phyloP scores from a whole-genome alignment of 2,113 vertebrate genomes.

The Misgurnus anguillicaudatus region DNA sequence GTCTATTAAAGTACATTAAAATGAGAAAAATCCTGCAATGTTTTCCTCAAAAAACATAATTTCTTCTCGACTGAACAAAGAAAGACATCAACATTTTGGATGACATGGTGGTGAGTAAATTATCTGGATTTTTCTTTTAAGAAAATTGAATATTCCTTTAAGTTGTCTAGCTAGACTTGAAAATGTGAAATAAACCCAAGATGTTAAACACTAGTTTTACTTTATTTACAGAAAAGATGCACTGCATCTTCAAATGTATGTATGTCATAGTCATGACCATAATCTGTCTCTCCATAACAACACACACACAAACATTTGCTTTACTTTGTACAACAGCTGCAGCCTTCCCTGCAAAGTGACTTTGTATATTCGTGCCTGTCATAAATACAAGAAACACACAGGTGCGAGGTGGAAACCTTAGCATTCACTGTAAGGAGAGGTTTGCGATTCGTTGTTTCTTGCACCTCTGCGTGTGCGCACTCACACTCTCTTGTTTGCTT shows the following conservation, averaged over 20 bases:
- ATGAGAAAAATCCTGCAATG: too few relatives aligned
- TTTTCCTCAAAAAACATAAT: too few relatives aligned
- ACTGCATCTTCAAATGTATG: background rate
- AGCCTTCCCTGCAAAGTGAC: conserved; percentile 4
- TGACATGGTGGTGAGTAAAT: too few relatives aligned
- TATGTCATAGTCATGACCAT: background rate
- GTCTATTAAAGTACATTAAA: too few relatives aligned
- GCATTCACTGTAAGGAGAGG: conserved; percentile 11
- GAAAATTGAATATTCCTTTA: too few relatives aligned
- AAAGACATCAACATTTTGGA: too few relatives aligned
- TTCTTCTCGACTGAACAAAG: too few relatives aligned
- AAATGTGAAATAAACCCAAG: too few relatives aligned
- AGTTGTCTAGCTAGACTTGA: too few relatives aligned
- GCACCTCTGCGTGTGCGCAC: background rate
- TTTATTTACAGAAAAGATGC: background rate
- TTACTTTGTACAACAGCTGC: background rate
- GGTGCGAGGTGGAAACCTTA: conserved; percentile 14
- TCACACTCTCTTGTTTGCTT: conserved; percentile 22
- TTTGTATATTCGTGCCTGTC: conserved; percentile 21
- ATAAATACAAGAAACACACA: conserved; percentile 1
- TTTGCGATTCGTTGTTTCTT: conserved; percentile 21
- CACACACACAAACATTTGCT: background rate
- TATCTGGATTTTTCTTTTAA: too few relatives aligned
- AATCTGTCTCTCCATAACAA: background rate
- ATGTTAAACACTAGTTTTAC: background rate